These are phyloP conservation scores for Slavum lentiscoides DNA, from an alignment of 2,888 invertebrate genomes.

Conservation along the genomic window DNA sequence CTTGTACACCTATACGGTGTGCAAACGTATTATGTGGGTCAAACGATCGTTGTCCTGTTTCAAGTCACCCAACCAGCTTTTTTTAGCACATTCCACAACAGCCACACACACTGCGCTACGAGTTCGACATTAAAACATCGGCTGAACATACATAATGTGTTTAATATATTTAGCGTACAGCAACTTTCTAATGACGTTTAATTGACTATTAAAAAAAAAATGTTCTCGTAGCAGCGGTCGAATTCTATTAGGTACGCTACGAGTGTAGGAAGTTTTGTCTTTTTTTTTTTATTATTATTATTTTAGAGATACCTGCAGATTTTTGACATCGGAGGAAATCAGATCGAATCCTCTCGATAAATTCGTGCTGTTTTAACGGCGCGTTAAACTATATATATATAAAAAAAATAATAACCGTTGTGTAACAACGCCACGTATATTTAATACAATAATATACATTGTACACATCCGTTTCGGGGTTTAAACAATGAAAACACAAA, in stretches of 20 bases:
- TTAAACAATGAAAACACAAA: constrained; percentile 28
- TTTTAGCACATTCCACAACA: constrained; percentile 10
- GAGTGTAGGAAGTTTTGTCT: not conserved
- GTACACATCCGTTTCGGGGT: constrained; percentile 11
- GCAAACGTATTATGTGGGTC: constrained; percentile 49
- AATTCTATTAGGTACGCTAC: constrained; percentile 17
- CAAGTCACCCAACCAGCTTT: constrained; percentile 45
- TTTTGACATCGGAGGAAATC: constrained; percentile 12
- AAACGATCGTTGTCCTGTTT: constrained; percentile 43
- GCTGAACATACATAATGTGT: constrained; percentile 32
- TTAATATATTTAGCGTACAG: constrained; percentile 4
- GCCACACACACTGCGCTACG: constrained; percentile 18
- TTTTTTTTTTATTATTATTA: too few species aligned
- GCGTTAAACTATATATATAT: not conserved
- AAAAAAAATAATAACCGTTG: too few species aligned
- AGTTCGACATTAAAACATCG: constrained; percentile 28
- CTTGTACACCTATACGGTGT: not conserved
- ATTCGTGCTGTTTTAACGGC: constrained; percentile 9
- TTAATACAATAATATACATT: not conserved
- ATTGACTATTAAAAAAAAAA: constrained; percentile 35
- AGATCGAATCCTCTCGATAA: constrained; percentile 4
- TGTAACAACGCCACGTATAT: constrained; percentile 4
- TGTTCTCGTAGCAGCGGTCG: not conserved
- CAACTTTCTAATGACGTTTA: constrained; percentile 52
- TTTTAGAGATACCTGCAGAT: not conserved